Percentiles rank a stretch among this genome's conserved stretches.
Evolutionary conservation across 2,797 vertebrate genomes (phyloP).

Genomic region (Alfaro cultratus): DNA sequence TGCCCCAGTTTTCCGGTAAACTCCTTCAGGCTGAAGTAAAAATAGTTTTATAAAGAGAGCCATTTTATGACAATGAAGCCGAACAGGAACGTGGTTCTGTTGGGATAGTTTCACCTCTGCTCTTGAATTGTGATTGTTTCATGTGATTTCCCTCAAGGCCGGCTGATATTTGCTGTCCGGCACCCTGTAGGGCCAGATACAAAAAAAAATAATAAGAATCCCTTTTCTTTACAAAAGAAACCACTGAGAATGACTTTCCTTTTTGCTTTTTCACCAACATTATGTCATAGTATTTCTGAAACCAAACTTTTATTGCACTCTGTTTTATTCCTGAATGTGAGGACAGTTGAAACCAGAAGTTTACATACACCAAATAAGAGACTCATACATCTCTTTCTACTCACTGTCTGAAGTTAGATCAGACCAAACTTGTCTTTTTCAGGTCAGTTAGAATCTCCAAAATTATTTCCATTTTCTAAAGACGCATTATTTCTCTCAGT

Average conservation of each 20-base stretch:
- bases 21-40: slow-evolving; percentile 41
- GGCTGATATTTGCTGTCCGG: slow-evolving; percentile 16
- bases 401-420: neutral
- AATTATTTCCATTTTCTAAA: neutral
- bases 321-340: neutral
- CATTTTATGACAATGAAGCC: slow-evolving; percentile 55
- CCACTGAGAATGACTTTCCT: neutral
- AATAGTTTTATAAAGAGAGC: slow-evolving; percentile 46
- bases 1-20: slow-evolving; percentile 70
- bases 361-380: neutral
- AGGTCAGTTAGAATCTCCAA: neutral
- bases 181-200: neutral
- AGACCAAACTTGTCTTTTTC: neutral
- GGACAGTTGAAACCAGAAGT: neutral
- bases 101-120: slow-evolving; percentile 26
- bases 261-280: neutral
- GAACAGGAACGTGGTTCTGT: slow-evolving; percentile 37
- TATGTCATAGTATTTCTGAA: neutral
- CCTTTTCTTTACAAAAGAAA: neutral
- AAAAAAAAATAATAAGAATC: neutral
- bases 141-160: slow-evolving; percentile 19
- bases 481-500: neutral
- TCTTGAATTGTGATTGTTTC: slow-evolving; percentile 36
- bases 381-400: neutral
- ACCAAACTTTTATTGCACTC: neutral